These are phyloP conservation scores for Drosophila ironensis DNA, from an alignment of 1,140 invertebrate species.

Conservation along the genomic window DNA sequence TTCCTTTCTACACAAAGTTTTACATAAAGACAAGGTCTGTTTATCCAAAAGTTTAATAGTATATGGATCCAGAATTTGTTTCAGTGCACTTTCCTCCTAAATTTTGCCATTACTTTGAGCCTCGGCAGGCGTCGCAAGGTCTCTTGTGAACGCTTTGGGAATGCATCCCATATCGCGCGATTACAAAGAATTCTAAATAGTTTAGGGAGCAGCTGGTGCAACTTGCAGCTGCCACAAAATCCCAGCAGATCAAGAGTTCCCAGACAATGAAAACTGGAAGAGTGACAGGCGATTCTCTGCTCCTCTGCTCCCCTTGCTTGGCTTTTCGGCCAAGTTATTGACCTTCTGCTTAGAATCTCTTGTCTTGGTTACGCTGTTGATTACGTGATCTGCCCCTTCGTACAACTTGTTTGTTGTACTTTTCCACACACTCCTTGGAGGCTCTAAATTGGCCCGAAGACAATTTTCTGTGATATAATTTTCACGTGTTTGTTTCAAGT, in stretches of 20 bases:
- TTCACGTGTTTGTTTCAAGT: conserved; percentile 44
- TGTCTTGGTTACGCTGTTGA: conserved; percentile 34
- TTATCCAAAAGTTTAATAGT: no score
- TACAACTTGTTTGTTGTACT: conserved; percentile 10
- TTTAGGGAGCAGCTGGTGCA: conserved; percentile 25
- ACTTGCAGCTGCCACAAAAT: conserved; percentile 17
- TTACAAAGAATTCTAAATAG: conserved; percentile 23
- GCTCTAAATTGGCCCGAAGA: conserved; percentile 25
- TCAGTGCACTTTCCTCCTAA: not conserved
- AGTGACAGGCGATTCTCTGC: not conserved
- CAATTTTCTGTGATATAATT: conserved; percentile 56
- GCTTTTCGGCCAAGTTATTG: conserved; percentile 59
- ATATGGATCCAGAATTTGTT: no score
- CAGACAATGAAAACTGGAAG: not conserved
- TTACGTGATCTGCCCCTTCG: conserved; percentile 13
- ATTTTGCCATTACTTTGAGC: conserved; percentile 12
- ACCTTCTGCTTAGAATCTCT: conserved; percentile 47
- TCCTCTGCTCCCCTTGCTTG: not conserved
- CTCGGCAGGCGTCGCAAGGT: conserved; percentile 24
- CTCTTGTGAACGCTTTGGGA: conserved; percentile 14
- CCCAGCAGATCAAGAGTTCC: not conserved
- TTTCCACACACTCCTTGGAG: conserved; percentile 7
- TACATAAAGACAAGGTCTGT: no score
- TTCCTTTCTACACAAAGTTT: no score
- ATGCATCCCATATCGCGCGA: conserved; percentile 20